Evolutionary conservation across 2,888 invertebrate species (phyloP), one percentile per base, ranked within the genome.

Genomic region (Atrina japonica): DNA sequence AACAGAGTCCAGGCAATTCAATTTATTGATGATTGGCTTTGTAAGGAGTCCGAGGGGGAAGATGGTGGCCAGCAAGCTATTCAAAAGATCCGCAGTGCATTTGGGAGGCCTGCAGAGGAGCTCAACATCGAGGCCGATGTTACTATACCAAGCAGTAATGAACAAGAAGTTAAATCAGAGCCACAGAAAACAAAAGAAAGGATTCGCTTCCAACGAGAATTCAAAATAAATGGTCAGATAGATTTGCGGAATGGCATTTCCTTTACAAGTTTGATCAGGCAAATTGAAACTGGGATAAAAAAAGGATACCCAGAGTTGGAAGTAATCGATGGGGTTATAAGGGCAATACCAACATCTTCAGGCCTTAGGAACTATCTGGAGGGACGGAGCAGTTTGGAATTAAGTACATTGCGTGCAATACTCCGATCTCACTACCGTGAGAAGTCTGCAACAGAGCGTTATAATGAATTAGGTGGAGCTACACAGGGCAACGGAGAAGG

Each of bases 391-490:
- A 63, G 61, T 35, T 52, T 72, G n/a, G 47, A 61, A 16, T 7
- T 63, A 2, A 9, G 23, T 40, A 25, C 47, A 16, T 14, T 72
- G 18, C 40, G 63, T 14, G 25, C 49, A 7, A 59, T 72, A 14
- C 43, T 63, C 1, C 23, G 65, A 23, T 50, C 72, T 3, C 67
- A 67, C 45, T 72, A 27, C 45, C 43, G 58, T 7, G 72, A 67
- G 40, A 66, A 66, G 21, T 61, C 58, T 3, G 56, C 63, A 30
- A 41, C 70, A 30, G 70, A 64, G 30, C 30, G 64, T 1, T 56
- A 70, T 23, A 41, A 70, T n/a, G 55, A 70, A 45, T 50, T 73
- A 1, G 50, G 66, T 55, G 52, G 58, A 21, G 25, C 66, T 0
- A n/a, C 63, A 14, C 73, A 73, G 50, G 14, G 11, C 2, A 2